Conservation (phyloP, 2,797 vertebrate genomes). For the Pseudochromis fuscus region DNA sequence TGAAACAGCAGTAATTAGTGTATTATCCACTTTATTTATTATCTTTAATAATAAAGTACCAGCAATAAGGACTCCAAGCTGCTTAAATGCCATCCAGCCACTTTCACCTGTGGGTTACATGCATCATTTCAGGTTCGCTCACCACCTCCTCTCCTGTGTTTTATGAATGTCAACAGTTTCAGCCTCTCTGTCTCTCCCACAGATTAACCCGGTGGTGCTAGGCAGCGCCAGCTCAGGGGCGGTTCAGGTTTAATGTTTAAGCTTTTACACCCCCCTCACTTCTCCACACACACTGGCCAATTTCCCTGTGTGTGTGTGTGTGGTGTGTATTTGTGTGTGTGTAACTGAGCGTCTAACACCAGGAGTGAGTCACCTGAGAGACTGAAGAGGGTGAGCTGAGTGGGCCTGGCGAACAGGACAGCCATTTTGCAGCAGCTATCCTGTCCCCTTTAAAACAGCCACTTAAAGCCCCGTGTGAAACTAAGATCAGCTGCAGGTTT, state of each 20-base stretch:
- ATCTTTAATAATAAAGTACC: conserved; percentile 1
- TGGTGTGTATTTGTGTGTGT: no score
- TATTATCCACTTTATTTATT: not conserved
- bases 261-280: conserved; percentile 60
- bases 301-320: conserved; percentile 18
- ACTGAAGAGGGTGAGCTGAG: conserved; percentile 39
- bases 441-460: conserved; percentile 37
- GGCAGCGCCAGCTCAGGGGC: conserved; percentile 53
- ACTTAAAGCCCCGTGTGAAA: conserved; percentile 4
- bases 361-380: conserved; percentile 69
- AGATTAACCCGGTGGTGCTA: conserved; percentile 67
- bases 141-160: conserved; percentile 28
- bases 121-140: conserved; percentile 15
- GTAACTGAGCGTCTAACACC: conserved; percentile 28
- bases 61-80: not conserved
- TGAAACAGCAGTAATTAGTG: conserved; percentile 8
- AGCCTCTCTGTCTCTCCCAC: conserved; percentile 30
- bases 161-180: conserved; percentile 43
- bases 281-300: conserved; percentile 51
- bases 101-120: conserved; percentile 21
- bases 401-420: conserved; percentile 41
- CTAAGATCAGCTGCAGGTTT: conserved; percentile 2
- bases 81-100: not conserved
- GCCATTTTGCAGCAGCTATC: conserved; percentile 61
- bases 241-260: conserved; percentile 83